Evolutionary conservation across 2,113 vertebrate genomes (phyloP).

Genomic region (Dolichotis patagonum): DNA sequence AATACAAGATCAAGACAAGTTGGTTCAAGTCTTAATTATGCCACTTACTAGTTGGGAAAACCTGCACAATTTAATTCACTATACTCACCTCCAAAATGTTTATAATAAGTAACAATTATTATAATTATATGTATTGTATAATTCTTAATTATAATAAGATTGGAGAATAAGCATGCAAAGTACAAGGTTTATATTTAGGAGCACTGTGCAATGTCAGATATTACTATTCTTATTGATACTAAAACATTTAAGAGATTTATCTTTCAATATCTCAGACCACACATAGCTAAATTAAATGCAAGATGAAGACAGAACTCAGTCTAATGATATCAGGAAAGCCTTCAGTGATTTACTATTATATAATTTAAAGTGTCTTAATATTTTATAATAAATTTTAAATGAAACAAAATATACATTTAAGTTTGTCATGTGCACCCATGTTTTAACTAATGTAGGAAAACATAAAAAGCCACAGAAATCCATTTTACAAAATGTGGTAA

Average conservation of each 20-base stretch:
- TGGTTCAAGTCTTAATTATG: not conserved
- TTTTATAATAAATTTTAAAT: constrained; percentile 51
- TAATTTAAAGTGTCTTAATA: constrained; percentile 42
- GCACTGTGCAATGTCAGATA: not conserved
- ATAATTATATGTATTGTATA: not conserved
- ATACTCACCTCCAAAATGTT: not conserved
- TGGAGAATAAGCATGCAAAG: not conserved
- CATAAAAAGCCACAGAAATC: not conserved
- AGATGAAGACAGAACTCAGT: not conserved
- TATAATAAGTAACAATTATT: not conserved
- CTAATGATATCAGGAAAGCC: not conserved
- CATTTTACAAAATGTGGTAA: constrained; percentile 38
- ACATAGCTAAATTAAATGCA: constrained; percentile 41
- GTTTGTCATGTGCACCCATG: not conserved
- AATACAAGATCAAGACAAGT: not conserved
- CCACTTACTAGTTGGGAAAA: constrained; percentile 10
- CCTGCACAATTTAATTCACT: not conserved
- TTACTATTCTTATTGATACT: not conserved
- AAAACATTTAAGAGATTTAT: constrained; percentile 18
- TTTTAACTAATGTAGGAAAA: not conserved
- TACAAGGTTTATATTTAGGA: not conserved
- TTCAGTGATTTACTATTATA: not conserved
- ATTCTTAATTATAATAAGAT: constrained; percentile 22
- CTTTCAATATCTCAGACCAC: constrained; percentile 26
- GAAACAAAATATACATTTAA: constrained; percentile 11